Percentiles rank a stretch among this genome's conserved stretches.
Conservation (phyloP, 2,888 invertebrate species). For the Azorinus chamasolen region DNA sequence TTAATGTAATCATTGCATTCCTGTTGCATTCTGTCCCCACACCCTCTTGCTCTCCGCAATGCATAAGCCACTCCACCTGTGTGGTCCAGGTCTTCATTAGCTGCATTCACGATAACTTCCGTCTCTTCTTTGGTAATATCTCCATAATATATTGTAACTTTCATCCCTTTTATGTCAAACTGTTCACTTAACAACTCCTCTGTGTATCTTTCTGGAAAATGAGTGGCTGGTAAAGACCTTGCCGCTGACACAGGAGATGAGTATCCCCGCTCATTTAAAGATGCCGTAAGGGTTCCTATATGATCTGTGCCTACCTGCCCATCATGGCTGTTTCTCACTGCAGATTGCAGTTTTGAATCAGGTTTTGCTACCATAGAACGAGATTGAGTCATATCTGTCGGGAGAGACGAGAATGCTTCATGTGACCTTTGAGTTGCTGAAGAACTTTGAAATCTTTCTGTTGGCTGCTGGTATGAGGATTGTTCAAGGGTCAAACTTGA, state of each 20-base stretch:
- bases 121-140: conserved; percentile 50
- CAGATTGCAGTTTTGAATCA: no score
- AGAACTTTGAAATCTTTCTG: no score
- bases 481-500: no score
- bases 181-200: conserved; percentile 32
- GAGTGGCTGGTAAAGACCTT: neutral
- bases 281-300: no score
- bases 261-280: no score
- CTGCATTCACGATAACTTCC: conserved; percentile 67
- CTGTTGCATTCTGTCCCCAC: conserved; percentile 43
- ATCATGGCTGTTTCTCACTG: no score
- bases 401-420: conserved; percentile 1
- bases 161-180: conserved; percentile 41
- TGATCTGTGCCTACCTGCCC: no score
- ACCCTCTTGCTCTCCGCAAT: conserved; percentile 56
- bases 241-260: no score
- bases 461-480: no score
- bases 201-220: conserved; percentile 37
- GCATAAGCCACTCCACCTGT: conserved; percentile 62
- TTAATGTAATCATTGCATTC: conserved; percentile 51
- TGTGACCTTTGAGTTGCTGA: no score
- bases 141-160: conserved; percentile 54
- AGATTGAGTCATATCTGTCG: neutral
- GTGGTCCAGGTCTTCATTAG: conserved; percentile 59
- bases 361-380: no score